Percentiles rank a stretch among this genome's conserved stretches.
Evolutionary conservation across 1,140 invertebrate genomes (phyloP).

Genomic region (Anastatus disparis): DNA sequence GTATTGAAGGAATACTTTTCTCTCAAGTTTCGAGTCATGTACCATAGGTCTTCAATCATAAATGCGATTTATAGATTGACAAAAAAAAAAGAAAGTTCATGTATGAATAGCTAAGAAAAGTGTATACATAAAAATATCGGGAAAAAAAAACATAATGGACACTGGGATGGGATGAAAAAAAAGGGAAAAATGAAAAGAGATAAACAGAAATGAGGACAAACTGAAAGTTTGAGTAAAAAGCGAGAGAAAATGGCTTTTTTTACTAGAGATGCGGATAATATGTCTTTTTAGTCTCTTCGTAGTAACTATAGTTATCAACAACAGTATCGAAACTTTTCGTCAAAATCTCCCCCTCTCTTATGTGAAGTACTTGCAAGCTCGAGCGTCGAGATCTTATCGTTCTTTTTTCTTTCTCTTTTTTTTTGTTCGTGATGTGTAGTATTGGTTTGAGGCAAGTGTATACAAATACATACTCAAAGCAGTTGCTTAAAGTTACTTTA

Average conservation of each 20-base stretch:
- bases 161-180: too few relatives aligned
- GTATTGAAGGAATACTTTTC: conserved; percentile 5
- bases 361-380: background rate
- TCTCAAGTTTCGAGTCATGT: background rate
- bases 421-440: background rate
- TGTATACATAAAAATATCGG: too few relatives aligned
- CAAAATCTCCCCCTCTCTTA: conserved; percentile 24
- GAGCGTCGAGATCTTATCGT: too few relatives aligned
- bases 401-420: background rate
- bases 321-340: conserved; percentile 47
- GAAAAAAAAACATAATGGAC: too few relatives aligned
- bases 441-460: background rate
- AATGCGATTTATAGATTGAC: conserved; percentile 24
- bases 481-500: background rate
- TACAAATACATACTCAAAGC: background rate
- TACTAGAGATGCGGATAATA: conserved; percentile 50
- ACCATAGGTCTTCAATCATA: conserved; percentile 22
- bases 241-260: conserved; percentile 49
- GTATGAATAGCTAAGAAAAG: conserved; percentile 33
- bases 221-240: conserved; percentile 40
- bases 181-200: background rate
- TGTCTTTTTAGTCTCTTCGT: conserved; percentile 48
- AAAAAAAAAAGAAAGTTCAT: conserved; percentile 5
- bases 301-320: conserved; percentile 30
- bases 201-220: conserved; percentile 27